phyloP scores from a whole-genome alignment of 2,797 vertebrate genomes.

The Pipistrellus pygmaeus region DNA sequence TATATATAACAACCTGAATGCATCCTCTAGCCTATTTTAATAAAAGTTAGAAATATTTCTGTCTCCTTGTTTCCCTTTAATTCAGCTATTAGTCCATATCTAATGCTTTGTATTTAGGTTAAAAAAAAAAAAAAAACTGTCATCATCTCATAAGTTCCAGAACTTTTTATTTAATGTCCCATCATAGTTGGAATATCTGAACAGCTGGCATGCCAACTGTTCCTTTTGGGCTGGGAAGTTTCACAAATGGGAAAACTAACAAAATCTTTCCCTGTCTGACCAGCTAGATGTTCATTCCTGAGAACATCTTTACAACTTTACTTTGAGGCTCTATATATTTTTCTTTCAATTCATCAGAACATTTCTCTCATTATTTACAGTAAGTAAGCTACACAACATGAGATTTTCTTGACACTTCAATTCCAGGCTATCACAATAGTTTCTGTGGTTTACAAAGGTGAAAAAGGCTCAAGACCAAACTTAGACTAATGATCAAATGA shows the following conservation, averaged over 20 bases:
- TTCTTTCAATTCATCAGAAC: constrained; percentile 89
- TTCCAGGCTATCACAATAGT: not conserved
- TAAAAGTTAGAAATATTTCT: constrained; percentile 73
- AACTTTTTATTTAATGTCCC: constrained; percentile 22
- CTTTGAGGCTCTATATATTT: constrained; percentile 89
- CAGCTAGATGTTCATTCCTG: constrained; percentile 88
- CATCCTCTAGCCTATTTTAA: constrained; percentile 70
- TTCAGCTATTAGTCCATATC: constrained; percentile 10
- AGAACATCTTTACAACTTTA: constrained; percentile 87
- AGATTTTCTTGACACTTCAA: not conserved
- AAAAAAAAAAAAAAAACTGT: constrained; percentile 26
- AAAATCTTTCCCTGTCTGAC: constrained; percentile 85
- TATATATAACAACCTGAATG: constrained; percentile 36
- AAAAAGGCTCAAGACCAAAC: constrained; percentile 47
- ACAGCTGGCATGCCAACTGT: not conserved
- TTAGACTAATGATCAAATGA: not conserved
- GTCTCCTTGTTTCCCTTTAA: constrained; percentile 66
- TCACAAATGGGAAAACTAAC: constrained; percentile 63
- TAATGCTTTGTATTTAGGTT: constrained; percentile 48
- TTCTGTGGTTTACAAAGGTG: constrained; percentile 1
- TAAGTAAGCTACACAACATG: constrained; percentile 87
- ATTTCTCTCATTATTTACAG: constrained; percentile 87
- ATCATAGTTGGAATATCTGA: constrained; percentile 1
- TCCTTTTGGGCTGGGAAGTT: constrained; percentile 25
- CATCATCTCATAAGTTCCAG: not conserved